phyloP scores from a whole-genome alignment of 2,797 vertebrate species.

The Corythornis leucogaster region DNA sequence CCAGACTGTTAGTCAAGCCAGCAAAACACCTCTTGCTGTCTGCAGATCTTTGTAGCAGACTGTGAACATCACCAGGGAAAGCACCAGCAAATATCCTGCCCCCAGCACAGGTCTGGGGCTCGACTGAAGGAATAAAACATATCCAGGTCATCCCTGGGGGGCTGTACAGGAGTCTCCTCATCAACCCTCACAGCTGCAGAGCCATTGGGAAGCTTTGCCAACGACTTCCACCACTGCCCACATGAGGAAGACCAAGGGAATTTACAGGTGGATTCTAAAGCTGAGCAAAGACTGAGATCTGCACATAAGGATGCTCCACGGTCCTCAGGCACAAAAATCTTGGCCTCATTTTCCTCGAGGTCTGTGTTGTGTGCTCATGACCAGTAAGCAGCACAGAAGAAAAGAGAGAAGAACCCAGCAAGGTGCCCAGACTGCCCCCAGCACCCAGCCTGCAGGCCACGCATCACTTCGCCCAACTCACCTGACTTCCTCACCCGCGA shows the following conservation, averaged over 20 bases:
- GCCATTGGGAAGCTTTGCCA: not conserved
- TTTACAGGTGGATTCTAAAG: not conserved
- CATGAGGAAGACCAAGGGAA: not conserved
- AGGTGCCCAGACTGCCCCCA: not conserved
- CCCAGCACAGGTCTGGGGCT: not conserved
- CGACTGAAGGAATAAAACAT: not conserved
- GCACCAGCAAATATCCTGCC: not conserved
- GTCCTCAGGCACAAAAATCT: not conserved
- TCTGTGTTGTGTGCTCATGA: not conserved
- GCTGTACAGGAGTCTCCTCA: not conserved
- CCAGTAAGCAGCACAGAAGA: not conserved
- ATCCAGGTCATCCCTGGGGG: too few species aligned
- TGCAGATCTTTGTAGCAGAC: not conserved
- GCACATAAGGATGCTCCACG: not conserved
- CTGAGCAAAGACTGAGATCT: not conserved
- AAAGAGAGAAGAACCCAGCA: fast-evolving
- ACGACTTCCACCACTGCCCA: not conserved
- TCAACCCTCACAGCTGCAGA: not conserved
- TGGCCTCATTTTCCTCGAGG: not conserved
- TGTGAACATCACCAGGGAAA: not conserved
- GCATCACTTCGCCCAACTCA: slow-evolving; percentile 61
- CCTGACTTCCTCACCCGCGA: slow-evolving; percentile 95
- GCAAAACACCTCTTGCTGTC: not conserved
- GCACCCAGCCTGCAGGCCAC: not conserved
- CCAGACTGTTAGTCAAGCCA: not conserved